Evolutionary conservation across 2,888 invertebrate genomes (phyloP).

Genomic region (Leptinotarsa rubiginosa): DNA sequence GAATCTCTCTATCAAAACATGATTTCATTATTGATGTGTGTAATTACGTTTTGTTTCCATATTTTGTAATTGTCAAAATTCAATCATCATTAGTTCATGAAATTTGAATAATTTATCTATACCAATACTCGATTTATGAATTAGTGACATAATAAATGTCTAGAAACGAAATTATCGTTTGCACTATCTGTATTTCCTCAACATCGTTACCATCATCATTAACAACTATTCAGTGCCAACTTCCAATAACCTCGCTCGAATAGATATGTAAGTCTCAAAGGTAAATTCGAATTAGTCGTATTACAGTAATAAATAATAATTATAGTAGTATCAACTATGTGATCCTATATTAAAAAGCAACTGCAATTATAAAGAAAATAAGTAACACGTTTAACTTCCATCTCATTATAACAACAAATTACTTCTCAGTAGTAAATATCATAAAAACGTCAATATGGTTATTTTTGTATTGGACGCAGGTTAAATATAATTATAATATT

Average conservation of each 20-base stretch:
- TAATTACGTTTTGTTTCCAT: no score
- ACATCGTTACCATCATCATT: conserved; percentile 16
- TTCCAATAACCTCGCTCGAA: conserved; percentile 34
- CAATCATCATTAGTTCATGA: no score
- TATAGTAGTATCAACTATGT: conserved; percentile 41
- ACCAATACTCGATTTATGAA: no score
- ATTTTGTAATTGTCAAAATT: no score
- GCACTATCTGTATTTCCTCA: conserved; percentile 14
- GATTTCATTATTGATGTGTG: no score
- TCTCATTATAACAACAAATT: conserved; percentile 46
- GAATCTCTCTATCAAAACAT: no score
- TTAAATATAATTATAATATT: conserved; percentile 47
- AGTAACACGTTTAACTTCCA: conserved; percentile 35
- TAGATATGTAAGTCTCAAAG: conserved; percentile 39
- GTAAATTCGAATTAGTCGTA: conserved; percentile 39
- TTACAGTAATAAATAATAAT: conserved; percentile 42
- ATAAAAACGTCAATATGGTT: conserved; percentile 48
- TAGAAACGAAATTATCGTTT: conserved; percentile 10
- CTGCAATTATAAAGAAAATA: conserved; percentile 43
- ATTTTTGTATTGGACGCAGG: conserved; percentile 48
- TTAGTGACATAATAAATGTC: not conserved
- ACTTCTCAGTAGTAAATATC: conserved; percentile 46
- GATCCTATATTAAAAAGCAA: conserved; percentile 43
- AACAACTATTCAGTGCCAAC: conserved; percentile 25
- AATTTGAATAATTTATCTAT: no score